A percentile compares a stretch with the other conserved stretches of the same genome.
Evolutionary conservation across 2,888 invertebrate genomes (phyloP).

Genomic region (Pachymerium ferrugineum): DNA sequence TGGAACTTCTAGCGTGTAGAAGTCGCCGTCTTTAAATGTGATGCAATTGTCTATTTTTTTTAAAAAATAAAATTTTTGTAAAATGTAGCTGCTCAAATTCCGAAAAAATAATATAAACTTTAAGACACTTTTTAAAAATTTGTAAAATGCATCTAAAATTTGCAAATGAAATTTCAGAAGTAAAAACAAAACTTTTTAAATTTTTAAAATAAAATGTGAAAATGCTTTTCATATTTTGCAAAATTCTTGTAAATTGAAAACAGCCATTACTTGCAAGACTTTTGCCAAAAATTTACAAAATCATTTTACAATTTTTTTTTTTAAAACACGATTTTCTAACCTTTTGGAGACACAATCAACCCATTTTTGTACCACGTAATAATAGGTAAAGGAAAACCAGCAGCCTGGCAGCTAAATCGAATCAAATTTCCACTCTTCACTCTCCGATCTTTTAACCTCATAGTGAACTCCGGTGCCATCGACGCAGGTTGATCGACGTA

Average conservation of each 20-base stretch:
- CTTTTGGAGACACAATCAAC: slow-evolving; percentile 55
- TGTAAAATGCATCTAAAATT: background rate
- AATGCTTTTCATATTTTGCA: too few species aligned
- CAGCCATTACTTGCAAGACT: too few species aligned
- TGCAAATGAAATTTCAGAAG: too few species aligned
- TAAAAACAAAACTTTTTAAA: too few species aligned
- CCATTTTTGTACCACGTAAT: slow-evolving; percentile 83
- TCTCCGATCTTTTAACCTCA: slow-evolving; percentile 74
- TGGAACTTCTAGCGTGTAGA: slow-evolving; percentile 79
- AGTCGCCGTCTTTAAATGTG: slow-evolving; percentile 60
- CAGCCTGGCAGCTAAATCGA: slow-evolving; percentile 75
- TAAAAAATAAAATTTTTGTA: too few species aligned
- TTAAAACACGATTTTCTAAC: slow-evolving; percentile 48
- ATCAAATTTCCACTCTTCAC: slow-evolving; percentile 78
- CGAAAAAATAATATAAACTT: too few species aligned
- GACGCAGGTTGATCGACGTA: slow-evolving; percentile 12
- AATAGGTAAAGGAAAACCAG: slow-evolving; percentile 66
- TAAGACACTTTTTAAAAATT: too few species aligned
- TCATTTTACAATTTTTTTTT: background rate
- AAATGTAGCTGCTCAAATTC: too few species aligned
- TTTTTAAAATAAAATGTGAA: too few species aligned
- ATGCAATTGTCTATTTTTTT: slow-evolving; percentile 28
- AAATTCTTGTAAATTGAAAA: too few species aligned
- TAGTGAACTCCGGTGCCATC: slow-evolving; percentile 68
- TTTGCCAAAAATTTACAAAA: background rate